phyloP scores from a whole-genome alignment of 1,140 invertebrate genomes.

The Sycobia sp. region DNA sequence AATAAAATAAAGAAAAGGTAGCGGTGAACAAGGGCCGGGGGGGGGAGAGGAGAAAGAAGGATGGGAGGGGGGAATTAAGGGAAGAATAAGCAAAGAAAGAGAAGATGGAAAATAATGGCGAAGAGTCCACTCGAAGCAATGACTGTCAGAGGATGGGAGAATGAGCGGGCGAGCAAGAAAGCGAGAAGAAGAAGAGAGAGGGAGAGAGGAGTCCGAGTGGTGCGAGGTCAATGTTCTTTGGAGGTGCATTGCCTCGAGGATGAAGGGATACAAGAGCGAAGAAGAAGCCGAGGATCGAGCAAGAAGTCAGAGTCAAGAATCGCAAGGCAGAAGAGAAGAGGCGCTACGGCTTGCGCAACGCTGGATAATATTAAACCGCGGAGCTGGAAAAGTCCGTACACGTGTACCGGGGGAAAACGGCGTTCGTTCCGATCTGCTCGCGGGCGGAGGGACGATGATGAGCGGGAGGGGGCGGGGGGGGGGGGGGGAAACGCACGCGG shows the following conservation, averaged over 20 bases:
- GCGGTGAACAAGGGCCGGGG: neutral
- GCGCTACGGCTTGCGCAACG: conserved; percentile 24
- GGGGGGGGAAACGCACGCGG: too few relatives aligned
- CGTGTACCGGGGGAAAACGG: neutral
- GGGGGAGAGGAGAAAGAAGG: conserved; percentile 16
- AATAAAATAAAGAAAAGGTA: too few relatives aligned
- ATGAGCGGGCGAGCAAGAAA: conserved; percentile 10
- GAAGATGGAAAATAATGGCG: conserved; percentile 38
- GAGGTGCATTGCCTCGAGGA: conserved; percentile 54
- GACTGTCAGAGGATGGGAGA: conserved; percentile 39
- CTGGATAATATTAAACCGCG: conserved; percentile 14
- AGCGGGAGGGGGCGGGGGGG: neutral
- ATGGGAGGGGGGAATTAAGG: conserved; percentile 15
- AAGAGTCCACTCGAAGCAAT: conserved; percentile 42
- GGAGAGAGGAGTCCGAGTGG: conserved; percentile 37
- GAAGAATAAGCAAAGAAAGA: conserved; percentile 22
- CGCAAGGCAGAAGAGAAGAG: too few relatives aligned
- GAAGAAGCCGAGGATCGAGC: conserved; percentile 30
- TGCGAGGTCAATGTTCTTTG: conserved; percentile 52
- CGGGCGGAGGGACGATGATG: too few relatives aligned
- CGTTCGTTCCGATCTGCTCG: too few relatives aligned
- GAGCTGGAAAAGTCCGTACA: neutral
- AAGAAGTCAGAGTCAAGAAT: conserved; percentile 12
- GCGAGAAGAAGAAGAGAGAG: conserved; percentile 23
- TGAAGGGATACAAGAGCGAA: conserved; percentile 38